These are phyloP conservation scores for Lemur catta DNA, from an alignment of 2,797 vertebrate genomes.

Conservation along the genomic window DNA sequence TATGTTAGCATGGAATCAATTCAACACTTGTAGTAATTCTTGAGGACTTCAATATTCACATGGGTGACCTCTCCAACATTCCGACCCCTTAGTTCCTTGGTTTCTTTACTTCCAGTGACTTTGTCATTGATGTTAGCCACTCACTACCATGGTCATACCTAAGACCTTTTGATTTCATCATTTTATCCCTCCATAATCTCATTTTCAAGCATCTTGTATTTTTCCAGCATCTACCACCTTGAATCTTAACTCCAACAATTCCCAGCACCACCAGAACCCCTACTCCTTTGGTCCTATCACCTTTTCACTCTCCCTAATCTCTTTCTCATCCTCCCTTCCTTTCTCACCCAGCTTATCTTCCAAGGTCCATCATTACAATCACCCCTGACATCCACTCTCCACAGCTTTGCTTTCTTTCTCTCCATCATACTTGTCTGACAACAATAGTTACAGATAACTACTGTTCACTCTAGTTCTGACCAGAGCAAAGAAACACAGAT, in stretches of 20 bases:
- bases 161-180: not conserved
- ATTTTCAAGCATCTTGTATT: not conserved
- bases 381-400: not conserved
- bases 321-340: not conserved
- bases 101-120: not conserved
- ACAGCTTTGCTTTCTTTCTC: not conserved
- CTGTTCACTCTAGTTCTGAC: too few species aligned
- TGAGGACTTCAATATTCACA: not conserved
- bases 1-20: not conserved
- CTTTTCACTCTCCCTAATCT: accelerated
- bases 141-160: not conserved
- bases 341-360: not conserved
- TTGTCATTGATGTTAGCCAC: not conserved
- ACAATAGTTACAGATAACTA: not conserved
- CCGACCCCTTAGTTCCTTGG: not conserved
- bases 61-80: not conserved
- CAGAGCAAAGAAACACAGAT: not conserved
- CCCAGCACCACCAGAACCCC: not conserved
- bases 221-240: not conserved
- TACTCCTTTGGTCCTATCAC: accelerated
- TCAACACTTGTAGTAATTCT: not conserved
- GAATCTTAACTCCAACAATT: not conserved
- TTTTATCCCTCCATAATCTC: not conserved
- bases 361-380: not conserved
- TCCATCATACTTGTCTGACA: not conserved